These are phyloP conservation scores for Agonopterix arenella DNA, from an alignment of 2,888 invertebrate species.

Conservation along the genomic window DNA sequence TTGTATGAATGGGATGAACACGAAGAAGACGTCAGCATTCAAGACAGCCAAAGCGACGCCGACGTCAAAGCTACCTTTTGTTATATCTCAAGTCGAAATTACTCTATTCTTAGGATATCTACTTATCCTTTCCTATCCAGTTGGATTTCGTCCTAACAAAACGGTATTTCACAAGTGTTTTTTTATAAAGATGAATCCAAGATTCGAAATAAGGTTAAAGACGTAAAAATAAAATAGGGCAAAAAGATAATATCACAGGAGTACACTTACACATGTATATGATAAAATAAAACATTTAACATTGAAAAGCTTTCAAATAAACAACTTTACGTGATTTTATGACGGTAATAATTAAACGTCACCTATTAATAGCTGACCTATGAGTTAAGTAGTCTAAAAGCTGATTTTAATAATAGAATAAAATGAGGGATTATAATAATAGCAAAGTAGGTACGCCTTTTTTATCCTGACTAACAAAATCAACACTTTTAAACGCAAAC, in stretches of 20 bases:
- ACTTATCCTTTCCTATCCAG: too few species aligned
- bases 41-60: conserved; percentile 42
- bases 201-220: too few species aligned
- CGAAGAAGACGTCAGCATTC: conserved; percentile 31
- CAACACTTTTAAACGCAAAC: conserved; percentile 17
- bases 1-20: conserved; percentile 37
- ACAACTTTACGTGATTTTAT: conserved; percentile 21
- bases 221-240: too few species aligned
- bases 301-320: neutral
- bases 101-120: neutral
- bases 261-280: too few species aligned
- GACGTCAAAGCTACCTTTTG: conserved; percentile 26
- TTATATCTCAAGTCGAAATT: neutral
- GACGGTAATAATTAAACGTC: conserved; percentile 15
- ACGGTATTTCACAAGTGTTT: too few species aligned
- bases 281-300: too few species aligned
- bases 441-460: neutral
- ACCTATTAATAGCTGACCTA: conserved; percentile 11
- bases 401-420: neutral
- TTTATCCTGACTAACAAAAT: conserved; percentile 16
- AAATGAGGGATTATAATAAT: neutral
- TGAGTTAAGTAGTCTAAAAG: neutral
- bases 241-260: too few species aligned
- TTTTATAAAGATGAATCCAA: too few species aligned
- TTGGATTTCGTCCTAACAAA: too few species aligned